phyloP scores from a whole-genome alignment of 92 coral and sea anemone genomes.

The Desmophyllum pertusum region DNA sequence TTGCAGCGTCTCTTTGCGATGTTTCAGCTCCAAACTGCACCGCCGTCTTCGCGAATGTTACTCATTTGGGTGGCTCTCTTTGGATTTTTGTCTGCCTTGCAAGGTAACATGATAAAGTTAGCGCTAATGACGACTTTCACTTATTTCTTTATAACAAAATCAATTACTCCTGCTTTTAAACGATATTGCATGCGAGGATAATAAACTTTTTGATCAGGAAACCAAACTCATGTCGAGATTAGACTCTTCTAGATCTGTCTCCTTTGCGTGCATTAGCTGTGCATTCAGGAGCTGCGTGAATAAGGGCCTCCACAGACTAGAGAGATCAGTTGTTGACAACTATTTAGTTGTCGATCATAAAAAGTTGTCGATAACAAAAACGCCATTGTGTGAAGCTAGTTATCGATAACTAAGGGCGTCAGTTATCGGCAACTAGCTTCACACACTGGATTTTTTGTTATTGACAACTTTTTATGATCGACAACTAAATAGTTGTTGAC shows the following conservation, averaged over 20 bases:
- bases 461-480: no score
- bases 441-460: no score
- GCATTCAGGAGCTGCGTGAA: not conserved
- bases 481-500: no score
- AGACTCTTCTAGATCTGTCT: not conserved
- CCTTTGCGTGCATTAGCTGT: not conserved
- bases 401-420: no score
- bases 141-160: not conserved
- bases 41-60: not conserved
- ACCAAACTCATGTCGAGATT: not conserved
- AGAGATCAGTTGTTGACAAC: no score
- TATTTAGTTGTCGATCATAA: no score
- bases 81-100: not conserved
- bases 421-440: no score
- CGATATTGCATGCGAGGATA: not conserved
- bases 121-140: not conserved
- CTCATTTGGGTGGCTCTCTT: not conserved
- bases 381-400: no score
- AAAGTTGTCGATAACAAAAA: no score
- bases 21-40: not conserved
- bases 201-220: not conserved
- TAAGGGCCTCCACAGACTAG: not conserved
- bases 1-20: slow-evolving; percentile 12
- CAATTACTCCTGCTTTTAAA: not conserved
- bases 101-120: slow-evolving; percentile 5